Conservation (phyloP, 2,113 vertebrate genomes). For the Solenodon paradoxus region DNA sequence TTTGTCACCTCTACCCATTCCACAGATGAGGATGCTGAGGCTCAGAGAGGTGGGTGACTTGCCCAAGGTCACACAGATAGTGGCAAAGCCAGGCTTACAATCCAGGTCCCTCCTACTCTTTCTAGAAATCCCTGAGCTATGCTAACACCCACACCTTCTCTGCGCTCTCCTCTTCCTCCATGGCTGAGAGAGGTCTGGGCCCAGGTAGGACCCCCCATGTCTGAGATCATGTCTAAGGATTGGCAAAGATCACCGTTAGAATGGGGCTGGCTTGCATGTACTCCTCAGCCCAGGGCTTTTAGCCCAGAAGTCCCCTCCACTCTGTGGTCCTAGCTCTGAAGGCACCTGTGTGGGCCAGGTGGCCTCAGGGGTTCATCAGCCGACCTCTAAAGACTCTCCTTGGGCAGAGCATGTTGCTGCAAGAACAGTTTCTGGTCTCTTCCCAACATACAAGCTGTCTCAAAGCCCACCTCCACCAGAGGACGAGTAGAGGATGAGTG, state of each 20-base stretch:
- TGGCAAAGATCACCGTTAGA: neutral
- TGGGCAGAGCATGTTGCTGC: neutral
- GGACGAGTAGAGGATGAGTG: neutral
- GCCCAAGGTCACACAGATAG: neutral
- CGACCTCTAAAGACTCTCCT: neutral
- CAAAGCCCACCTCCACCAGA: neutral
- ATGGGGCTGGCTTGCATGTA: neutral
- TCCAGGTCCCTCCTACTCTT: neutral
- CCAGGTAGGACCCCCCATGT: accelerated
- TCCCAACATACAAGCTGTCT: neutral
- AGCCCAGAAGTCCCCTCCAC: neutral
- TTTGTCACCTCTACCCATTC: neutral
- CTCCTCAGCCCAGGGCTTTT: neutral
- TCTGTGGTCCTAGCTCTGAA: neutral
- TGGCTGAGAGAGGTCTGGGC: neutral
- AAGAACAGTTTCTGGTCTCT: neutral
- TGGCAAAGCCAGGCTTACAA: neutral
- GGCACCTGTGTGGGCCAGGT: neutral
- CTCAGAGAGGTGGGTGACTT: neutral
- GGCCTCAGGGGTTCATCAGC: accelerated
- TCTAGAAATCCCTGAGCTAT: neutral
- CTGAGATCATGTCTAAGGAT: neutral
- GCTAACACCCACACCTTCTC: neutral
- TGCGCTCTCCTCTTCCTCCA: neutral
- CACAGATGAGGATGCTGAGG: neutral